Evolutionary conservation across 2,888 invertebrate genomes (phyloP), one percentile per base, ranked within the genome.

Genomic region (Dusona sp.): DNA sequence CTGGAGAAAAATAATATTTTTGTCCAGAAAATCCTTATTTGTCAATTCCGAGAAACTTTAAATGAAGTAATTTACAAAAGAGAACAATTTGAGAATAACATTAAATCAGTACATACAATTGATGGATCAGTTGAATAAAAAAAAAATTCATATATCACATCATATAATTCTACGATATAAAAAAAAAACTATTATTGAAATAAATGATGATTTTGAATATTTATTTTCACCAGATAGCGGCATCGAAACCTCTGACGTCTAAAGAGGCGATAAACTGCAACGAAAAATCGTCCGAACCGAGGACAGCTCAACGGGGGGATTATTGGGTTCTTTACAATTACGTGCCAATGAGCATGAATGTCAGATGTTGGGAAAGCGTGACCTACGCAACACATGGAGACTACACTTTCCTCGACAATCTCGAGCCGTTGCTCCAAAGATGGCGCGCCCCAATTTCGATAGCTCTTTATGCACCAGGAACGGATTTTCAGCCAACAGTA

Each of bases 311-410:
- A 92, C 96, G 97, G 2, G 97, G 97, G 29, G 97, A 97, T 91
- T 98, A 97, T 94, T 98, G 98, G 98, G 98, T 98, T 90, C 95
- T 98, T 86, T 97, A 98, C 94, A 98, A 98, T 95, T 98, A 97
- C 93, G 96, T 98, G 89, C 96, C 96, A 61, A 97, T 98, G 83
- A 96, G 96, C 84, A 93, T 93, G 88, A 94, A 95, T 65, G 93
- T 97, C 74, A 95, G 95, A 92, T 98, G 98, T 94, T 97, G 97
- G 94, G 98, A 98, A 94, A 97, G 97, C 89, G 96, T 98, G 88
- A 98, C 98, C 0, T 98, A 98, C 92, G 98, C 98, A 51, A 98
- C 98, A 19, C 98, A 98, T 94, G 98, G 98, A 6, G 98, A 98
- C 92, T 98, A 96, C 95, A 98, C 98, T 90, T 98, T 98, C 95